These are phyloP conservation scores for Aethina tumida DNA, from an alignment of 1,140 invertebrate species.

Conservation along the genomic window DNA sequence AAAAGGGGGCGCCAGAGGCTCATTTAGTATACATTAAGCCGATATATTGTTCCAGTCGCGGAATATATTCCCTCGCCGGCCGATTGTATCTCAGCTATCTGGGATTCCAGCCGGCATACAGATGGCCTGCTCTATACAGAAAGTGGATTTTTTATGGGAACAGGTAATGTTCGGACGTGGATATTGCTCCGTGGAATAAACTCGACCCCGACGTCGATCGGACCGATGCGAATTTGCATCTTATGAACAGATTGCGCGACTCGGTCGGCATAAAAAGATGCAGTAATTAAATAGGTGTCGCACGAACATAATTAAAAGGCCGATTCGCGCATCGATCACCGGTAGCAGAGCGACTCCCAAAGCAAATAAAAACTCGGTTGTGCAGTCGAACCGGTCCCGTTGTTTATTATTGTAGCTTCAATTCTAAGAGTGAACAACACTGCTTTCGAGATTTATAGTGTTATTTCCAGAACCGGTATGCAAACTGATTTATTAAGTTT, in stretches of 20 bases:
- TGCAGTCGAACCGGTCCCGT: too few species aligned
- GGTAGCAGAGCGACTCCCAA: too few species aligned
- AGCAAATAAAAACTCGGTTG: too few species aligned
- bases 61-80: slow-evolving; percentile 25
- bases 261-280: slow-evolving; percentile 9
- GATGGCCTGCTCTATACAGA: slow-evolving; percentile 23
- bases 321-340: too few species aligned
- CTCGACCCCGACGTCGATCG: background rate
- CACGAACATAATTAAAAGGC: too few species aligned
- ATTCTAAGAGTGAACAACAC: too few species aligned
- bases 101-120: slow-evolving; percentile 23
- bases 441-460: too few species aligned
- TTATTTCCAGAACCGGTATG: too few species aligned
- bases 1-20: slow-evolving; percentile 19
- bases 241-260: slow-evolving; percentile 10
- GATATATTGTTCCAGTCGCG: slow-evolving; percentile 27
- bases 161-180: slow-evolving; percentile 23
- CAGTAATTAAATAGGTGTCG: too few species aligned
- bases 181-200: slow-evolving; percentile 17
- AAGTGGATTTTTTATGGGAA: slow-evolving; percentile 23
- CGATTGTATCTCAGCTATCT: slow-evolving; percentile 29
- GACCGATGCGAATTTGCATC: slow-evolving; percentile 8
- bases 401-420: too few species aligned
- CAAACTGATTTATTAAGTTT: too few species aligned
- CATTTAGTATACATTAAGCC: slow-evolving; percentile 30